phyloP scores from a whole-genome alignment of 1,140 invertebrate genomes.

The Drosophila lacteicornis region DNA sequence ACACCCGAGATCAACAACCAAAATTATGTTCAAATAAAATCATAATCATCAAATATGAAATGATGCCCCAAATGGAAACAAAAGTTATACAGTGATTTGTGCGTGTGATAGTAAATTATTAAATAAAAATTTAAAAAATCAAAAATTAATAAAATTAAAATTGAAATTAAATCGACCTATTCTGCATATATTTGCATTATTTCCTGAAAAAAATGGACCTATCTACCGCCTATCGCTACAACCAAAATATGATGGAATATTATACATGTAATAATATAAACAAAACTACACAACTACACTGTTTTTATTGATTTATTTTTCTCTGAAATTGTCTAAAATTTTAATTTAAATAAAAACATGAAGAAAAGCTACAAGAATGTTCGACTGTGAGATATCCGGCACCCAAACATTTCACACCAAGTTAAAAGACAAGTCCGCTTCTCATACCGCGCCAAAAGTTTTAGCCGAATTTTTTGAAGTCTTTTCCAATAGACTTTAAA shows the following conservation, averaged over 20 bases:
- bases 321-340: neutral
- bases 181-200: neutral
- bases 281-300: no score
- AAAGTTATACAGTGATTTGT: conserved; percentile 11
- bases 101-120: conserved; percentile 3
- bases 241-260: conserved; percentile 99
- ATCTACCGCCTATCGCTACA: conserved; percentile 96
- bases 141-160: neutral
- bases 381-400: no score
- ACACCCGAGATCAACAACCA: conserved; percentile 2
- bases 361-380: no score
- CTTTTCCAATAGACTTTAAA: no score
- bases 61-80: conserved; percentile 11
- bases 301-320: neutral
- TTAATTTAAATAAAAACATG: neutral
- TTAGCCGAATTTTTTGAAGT: no score
- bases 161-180: neutral
- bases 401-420: neutral
- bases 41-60: conserved; percentile 2
- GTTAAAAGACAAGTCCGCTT: no score
- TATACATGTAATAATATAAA: conserved; percentile 94
- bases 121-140: neutral
- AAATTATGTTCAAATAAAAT: conserved; percentile 1
- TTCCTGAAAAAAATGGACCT: conserved; percentile 90
- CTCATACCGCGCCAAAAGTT: no score